Evolutionary conservation across 2,888 invertebrate genomes (phyloP).

Genomic region (Oscheius myriophilus): DNA sequence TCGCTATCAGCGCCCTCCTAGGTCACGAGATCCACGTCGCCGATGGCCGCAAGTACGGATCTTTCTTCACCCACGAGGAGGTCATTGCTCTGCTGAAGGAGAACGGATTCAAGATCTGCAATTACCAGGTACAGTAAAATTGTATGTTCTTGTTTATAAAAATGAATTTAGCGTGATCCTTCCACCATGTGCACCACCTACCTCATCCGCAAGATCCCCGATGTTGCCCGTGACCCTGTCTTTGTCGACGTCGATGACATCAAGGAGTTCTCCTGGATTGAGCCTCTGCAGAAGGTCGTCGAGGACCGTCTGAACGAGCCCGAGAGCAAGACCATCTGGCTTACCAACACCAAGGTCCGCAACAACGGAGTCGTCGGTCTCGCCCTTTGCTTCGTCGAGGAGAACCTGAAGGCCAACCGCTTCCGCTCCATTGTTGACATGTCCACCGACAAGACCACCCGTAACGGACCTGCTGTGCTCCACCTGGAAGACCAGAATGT

Average conservation of each 20-base stretch:
- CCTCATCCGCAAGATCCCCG: slow-evolving; percentile 57
- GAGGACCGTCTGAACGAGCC: slow-evolving; percentile 80
- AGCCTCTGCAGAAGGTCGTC: slow-evolving; percentile 68
- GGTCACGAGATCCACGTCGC: slow-evolving; percentile 50
- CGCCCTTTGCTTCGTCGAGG: slow-evolving; percentile 81
- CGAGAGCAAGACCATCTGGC: slow-evolving; percentile 73
- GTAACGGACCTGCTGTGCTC: slow-evolving; percentile 59
- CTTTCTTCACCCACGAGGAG: slow-evolving; percentile 61
- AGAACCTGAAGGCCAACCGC: slow-evolving; percentile 68
- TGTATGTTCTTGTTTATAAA: no score
- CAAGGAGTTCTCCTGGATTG: slow-evolving; percentile 69
- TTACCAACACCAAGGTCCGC: slow-evolving; percentile 77
- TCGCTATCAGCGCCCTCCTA: slow-evolving; percentile 56
- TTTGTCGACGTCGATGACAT: slow-evolving; percentile 69
- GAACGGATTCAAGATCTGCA: slow-evolving; percentile 67
- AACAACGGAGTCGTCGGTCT: slow-evolving; percentile 85
- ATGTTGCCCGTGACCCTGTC: slow-evolving; percentile 58
- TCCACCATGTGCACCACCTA: slow-evolving; percentile 61
- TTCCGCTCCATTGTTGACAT: slow-evolving; percentile 69
- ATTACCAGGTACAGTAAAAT: slow-evolving; percentile 41
- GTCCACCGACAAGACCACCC: slow-evolving; percentile 57
- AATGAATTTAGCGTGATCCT: slow-evolving; percentile 54
- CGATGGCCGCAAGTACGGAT: slow-evolving; percentile 54
- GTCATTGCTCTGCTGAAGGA: slow-evolving; percentile 60
- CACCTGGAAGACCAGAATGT: slow-evolving; percentile 52